phyloP scores from a whole-genome alignment of 2,888 invertebrate genomes.

The Suillia variegata region DNA sequence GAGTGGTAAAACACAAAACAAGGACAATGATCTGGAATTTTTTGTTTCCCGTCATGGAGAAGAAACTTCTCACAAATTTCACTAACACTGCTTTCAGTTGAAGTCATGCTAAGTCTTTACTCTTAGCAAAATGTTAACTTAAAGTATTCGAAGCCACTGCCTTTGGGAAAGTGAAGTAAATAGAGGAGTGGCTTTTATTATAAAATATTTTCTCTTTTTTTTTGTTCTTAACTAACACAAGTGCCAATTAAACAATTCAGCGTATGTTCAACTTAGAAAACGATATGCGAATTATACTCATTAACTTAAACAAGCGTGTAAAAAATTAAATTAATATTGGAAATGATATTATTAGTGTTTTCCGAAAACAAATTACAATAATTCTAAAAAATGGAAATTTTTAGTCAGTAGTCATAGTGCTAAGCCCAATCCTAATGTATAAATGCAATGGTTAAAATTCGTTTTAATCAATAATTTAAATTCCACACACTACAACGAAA shows the following conservation, averaged over 20 bases:
- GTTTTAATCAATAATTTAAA: too few species aligned
- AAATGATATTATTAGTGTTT: too few species aligned
- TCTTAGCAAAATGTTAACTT: not conserved
- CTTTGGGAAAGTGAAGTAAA: not conserved
- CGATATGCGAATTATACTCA: not conserved
- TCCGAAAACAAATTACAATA: too few species aligned
- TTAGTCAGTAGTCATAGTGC: too few species aligned
- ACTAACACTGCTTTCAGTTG: not conserved
- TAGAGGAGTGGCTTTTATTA: too few species aligned
- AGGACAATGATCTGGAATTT: slow-evolving; percentile 32
- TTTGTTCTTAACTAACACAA: slow-evolving; percentile 1
- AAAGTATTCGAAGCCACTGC: not conserved
- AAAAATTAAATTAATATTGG: not conserved
- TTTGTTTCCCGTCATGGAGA: slow-evolving; percentile 10
- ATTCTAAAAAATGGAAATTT: too few species aligned
- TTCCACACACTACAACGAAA: too few species aligned
- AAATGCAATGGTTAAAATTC: too few species aligned
- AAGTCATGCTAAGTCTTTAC: not conserved
- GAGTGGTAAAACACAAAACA: slow-evolving; percentile 44
- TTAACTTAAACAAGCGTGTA: not conserved
- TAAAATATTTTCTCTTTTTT: too few species aligned
- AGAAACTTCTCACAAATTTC: not conserved
- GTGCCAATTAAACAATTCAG: not conserved
- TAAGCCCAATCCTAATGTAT: too few species aligned
- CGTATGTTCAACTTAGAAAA: not conserved